Evolutionary conservation across 35 echinoderm and acorn worm genomes (phyloP), one percentile per base, ranked within the genome.

Genomic region (Apostichopus californicus): DNA sequence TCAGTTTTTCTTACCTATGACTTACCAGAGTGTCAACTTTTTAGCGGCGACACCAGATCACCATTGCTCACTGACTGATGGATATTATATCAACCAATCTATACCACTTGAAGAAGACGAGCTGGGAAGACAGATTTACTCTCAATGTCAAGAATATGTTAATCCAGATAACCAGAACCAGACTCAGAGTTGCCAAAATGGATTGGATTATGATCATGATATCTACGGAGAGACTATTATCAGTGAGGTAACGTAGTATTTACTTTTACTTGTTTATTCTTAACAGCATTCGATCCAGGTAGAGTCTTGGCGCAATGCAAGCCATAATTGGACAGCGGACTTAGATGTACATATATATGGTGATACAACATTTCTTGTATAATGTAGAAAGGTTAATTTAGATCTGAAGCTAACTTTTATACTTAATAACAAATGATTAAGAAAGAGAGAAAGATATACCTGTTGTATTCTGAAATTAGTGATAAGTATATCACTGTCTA

Each of bases 1-100:
- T 24, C 77, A 79, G 22, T 79, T 79, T 55, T 83, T 83, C 53
- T 15, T 83, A 53, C 80, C 80, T 20, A 83, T 56, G 80, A 9
- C 20, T 55, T 25, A 24, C 11, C 77, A 79, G 22, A 79, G 77
- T 79, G 46, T 79, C 1, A 79, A 79, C 22, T 79, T 79, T 52
- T 79, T 79, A 52, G 77, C 22, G 8, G 77, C 77, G 24, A 79
- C 22, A 79, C 77, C 77, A 79, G 77, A 23, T 11, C 46, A 28
- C 46, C 77, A 79, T 9, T 79, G 77, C 21, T 79, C 77, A 21
- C 9, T 52, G 22, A 79, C 17, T 1, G 77, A 21, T 28, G 77
- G 77, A 79, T 79, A 79, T 22, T n/a, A 28, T 23, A 23, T 79
- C 0, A 79, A 79, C 77, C 22, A 79, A 22, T 79, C 77, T 17